A percentile compares a stretch with the other conserved stretches of the same genome.
Evolutionary conservation across 2,113 vertebrate genomes (phyloP).

Genomic region (Taurulus bubalis): DNA sequence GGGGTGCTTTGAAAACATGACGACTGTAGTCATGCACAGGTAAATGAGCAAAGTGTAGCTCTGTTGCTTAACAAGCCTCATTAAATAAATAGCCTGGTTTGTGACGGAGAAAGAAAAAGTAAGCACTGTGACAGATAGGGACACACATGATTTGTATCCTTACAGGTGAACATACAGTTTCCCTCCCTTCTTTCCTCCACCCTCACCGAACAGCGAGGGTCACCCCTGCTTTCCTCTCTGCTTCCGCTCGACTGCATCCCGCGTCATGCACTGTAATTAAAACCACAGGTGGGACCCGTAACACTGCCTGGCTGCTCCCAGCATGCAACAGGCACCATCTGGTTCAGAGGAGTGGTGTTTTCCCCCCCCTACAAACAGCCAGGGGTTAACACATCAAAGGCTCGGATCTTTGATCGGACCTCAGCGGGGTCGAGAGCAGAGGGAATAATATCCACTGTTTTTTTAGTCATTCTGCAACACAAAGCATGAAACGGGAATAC

Average conservation of each 20-base stretch:
- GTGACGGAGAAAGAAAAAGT: conserved; percentile 2
- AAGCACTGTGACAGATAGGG: neutral
- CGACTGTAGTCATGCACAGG: conserved; percentile 41
- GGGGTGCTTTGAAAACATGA: conserved; percentile 62
- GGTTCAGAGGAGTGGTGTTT: conserved; percentile 77
- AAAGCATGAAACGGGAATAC: conserved; percentile 81
- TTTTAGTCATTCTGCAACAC: conserved; percentile 78
- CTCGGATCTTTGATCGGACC: conserved; percentile 79
- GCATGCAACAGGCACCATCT: conserved; percentile 84
- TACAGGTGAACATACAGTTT: conserved; percentile 42
- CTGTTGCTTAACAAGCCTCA: conserved; percentile 37
- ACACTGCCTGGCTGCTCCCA: conserved; percentile 80
- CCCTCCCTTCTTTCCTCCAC: conserved; percentile 12
- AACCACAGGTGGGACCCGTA: conserved; percentile 83
- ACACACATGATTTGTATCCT: conserved; percentile 25
- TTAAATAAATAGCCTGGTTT: conserved; percentile 8
- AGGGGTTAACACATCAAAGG: conserved; percentile 85
- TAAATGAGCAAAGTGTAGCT: conserved; percentile 42
- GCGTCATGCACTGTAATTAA: conserved; percentile 84
- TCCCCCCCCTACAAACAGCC: conserved; percentile 69
- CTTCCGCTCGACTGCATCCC: conserved; percentile 72
- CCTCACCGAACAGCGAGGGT: conserved; percentile 68
- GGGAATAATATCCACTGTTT: conserved; percentile 73
- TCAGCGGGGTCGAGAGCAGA: conserved; percentile 60
- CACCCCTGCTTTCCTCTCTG: conserved; percentile 67